A percentile compares a stretch with the other conserved stretches of the same genome.
Evolutionary conservation across 2,113 vertebrate genomes (phyloP).

Genomic region (Vanacampus margaritifer): DNA sequence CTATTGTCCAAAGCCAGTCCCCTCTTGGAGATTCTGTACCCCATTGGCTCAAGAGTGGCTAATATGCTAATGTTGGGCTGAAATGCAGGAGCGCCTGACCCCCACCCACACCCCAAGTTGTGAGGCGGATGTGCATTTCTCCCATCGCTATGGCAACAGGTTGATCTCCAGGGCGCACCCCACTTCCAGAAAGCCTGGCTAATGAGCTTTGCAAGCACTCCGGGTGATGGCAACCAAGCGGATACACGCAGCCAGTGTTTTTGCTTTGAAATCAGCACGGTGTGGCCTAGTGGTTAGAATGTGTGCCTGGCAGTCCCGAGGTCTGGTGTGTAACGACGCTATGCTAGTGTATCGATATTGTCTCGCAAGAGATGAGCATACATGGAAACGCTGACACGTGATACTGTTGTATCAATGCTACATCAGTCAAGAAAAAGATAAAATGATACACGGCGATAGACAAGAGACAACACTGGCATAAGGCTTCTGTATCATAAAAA

Average conservation of each 20-base stretch:
- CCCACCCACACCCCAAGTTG: constrained; percentile 42
- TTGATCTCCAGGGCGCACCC: constrained; percentile 56
- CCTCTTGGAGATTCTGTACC: constrained; percentile 11
- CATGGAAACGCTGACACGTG: too few species aligned
- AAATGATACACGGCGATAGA: too few species aligned
- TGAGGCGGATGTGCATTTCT: constrained; percentile 59
- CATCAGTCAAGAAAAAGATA: too few species aligned
- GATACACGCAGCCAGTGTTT: neutral
- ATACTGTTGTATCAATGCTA: too few species aligned
- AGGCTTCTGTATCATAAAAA: too few species aligned
- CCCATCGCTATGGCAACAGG: constrained; percentile 69
- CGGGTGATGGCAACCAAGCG: neutral
- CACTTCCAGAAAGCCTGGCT: constrained; percentile 37
- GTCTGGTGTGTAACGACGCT: too few species aligned
- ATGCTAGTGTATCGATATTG: too few species aligned
- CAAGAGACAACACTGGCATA: too few species aligned
- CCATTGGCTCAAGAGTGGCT: constrained; percentile 66
- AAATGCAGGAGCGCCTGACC: constrained; percentile 49
- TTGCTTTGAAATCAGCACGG: neutral
- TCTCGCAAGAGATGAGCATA: too few species aligned
- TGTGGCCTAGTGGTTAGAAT: neutral
- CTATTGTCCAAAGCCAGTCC: constrained; percentile 66
- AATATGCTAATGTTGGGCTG: constrained; percentile 68
- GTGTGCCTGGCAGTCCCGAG: neutral
- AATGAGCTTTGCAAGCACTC: constrained; percentile 20